Evolutionary conservation across 92 coral and sea anemone species (phyloP), one percentile per base, ranked within the genome.

Genomic region (Phenganax subtilis): DNA sequence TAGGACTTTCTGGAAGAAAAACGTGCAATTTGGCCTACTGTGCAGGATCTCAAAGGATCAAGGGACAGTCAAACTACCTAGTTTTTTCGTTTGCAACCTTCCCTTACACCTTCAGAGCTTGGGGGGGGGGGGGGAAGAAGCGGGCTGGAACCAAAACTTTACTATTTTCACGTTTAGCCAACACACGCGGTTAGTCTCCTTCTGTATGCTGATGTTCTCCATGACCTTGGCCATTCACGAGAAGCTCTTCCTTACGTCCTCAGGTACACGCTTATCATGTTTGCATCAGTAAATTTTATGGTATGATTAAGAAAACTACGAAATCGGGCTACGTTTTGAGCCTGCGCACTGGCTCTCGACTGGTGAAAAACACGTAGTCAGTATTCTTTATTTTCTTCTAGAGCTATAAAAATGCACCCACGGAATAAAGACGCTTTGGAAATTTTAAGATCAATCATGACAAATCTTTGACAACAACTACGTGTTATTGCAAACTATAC

Each of bases 401-500:
- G 81, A 10, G 60, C 61, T 6, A 16, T 78, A 63, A 61, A 63
- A 67, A 78, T 78, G 82, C 82, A 78, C 52, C 82, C 82, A 78
- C 27, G 82, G 20, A 78, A 78, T 57, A 62, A 60, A 15, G 82
- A 78, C 67, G 82, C 57, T 58, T 60, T 78, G 20, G 82, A 78
- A 47, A 47, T 63, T 9, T 52, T 78, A 54, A 58, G 73, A 53
- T 57, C 29, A 61, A 67, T 78, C 25, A 30, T 78, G 72, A 14
- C 47, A 53, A 63, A 14, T 66, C 72, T 66, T 29, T 66, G 25
- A 61, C 28, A 14, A 61, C 5, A 61, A 1, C 25, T 61, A 61
- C 67, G 6, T 61, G 67, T 61, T 61, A 12, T 6, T 61, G 25
- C 67, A 61, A 37, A 5, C 5, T 37, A 37, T 37, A 37, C 3